Evolutionary conservation across 2,797 vertebrate species (phyloP), one percentile per base, ranked within the genome.

Genomic region (Paedocypris micromegethes): DNA sequence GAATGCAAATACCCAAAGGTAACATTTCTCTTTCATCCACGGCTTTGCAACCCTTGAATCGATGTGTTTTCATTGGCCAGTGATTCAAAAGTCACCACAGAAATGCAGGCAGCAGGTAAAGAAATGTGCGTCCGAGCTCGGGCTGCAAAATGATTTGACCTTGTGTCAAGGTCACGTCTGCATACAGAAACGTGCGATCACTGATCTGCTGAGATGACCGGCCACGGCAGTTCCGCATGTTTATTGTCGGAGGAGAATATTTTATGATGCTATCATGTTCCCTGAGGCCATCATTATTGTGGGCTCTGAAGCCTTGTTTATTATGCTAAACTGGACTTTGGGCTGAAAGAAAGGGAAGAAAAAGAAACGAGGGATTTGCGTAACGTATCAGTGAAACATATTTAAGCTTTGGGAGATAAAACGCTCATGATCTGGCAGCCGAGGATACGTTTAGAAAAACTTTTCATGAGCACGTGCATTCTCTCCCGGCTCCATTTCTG

Each of bases 1-100:
- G 68, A 80, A 64, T 75, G 50, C 72, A 52, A 76, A 76, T 75
- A 64, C 72, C 72, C 72, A 39, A 51, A 74, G 61, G 71, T 46
- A 63, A 69, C 66, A 74, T 74, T 70, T 68, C 5, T 45, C 57
- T 57, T 52, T 72, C 58, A 65, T 44, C 64, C 68, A 40, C 42
- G 23, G 58, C 44, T 59, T 68, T 58, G 49, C 58, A 70, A 67
- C 67, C 40, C 59, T 54, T 66, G 67, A 67, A 57, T 67, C 62
- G 73, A 67, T 64, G 50, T 73, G 64, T 71, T 78, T 69, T 64
- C 64, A 70, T 73, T 77, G 70, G 75, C 68, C 54, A 58, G 57
- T 53, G 39, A 69, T 77, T 80, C 60, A 74, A 75, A 75, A 55
- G 39, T 37, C 39, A 58, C 37, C 39, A 7, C 49, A 65, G 68